Percentiles rank a stretch among this genome's conserved stretches.
Evolutionary conservation across 1,140 invertebrate genomes (phyloP).

Genomic region (Oreohelix idahoensis): DNA sequence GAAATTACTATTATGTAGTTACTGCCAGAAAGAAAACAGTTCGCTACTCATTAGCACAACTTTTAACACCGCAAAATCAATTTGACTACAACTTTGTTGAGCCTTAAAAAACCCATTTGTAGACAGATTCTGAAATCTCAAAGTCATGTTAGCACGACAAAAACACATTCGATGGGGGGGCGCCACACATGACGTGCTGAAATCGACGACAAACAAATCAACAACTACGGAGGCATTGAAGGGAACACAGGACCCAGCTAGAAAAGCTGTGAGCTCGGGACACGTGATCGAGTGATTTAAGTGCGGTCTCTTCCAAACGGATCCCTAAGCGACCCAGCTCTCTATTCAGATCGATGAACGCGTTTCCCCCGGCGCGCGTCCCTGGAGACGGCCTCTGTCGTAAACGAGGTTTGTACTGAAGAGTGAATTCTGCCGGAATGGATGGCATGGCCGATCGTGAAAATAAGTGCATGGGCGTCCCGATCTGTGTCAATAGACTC

Average conservation of each 20-base stretch:
- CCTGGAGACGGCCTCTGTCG: neutral
- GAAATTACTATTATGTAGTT: no score
- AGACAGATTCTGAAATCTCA: neutral
- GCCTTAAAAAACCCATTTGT: no score
- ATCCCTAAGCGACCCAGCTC: neutral
- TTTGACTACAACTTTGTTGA: neutral
- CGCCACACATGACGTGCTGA: neutral
- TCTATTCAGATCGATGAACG: constrained; percentile 8
- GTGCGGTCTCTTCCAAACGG: neutral
- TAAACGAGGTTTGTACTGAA: constrained; percentile 28
- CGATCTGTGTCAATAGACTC: constrained; percentile 31
- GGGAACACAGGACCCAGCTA: no score
- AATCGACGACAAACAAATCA: neutral
- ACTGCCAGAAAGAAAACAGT: neutral
- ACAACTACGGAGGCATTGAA: neutral
- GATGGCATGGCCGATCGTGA: constrained; percentile 21
- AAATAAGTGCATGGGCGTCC: constrained; percentile 27
- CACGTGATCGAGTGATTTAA: neutral
- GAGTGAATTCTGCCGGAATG: constrained; percentile 32
- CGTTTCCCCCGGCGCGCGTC: neutral
- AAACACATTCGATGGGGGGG: constrained; percentile 14
- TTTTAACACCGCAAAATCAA: neutral
- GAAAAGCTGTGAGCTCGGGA: neutral
- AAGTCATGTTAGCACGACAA: constrained; percentile 15
- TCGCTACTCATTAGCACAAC: neutral